Evolutionary conservation across 2,888 invertebrate genomes (phyloP), one percentile per base, ranked within the genome.

Genomic region (Zootermopsis nevadensis): DNA sequence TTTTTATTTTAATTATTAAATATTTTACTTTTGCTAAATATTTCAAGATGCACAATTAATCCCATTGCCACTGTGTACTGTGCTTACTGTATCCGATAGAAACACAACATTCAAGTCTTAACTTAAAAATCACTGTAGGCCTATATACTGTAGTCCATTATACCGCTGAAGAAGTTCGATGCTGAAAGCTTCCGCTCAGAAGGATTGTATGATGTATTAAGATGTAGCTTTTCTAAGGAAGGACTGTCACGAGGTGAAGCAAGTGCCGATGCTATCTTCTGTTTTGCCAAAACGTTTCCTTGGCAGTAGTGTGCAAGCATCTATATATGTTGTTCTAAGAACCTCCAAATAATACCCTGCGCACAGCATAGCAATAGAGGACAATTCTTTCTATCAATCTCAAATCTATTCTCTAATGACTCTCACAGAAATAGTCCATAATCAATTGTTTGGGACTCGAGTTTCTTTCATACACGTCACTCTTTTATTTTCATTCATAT

Each of bases 51-150:
- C 74, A 42, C 38, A 38, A 38, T 74, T 74, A 38, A n/a, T 27
- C n/a, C 33, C 24, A 8, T 42, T 38, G 31, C 38, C 33, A 38
- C 33, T 74, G 10, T 38, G 3, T 38, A 15, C 38, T 38, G 74
- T 38, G 38, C 27, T 38, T 42, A 38, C 19, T 74, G 74, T 38
- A 42, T 38, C n/a, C 38, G 33, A 74, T 6, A 42, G 33, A 38
- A 69, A 53, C 81, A 69, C 69, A 48, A 72, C 33, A 27, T 72
- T 53, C 69, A 53, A 72, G 72, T 81, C 69, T 81, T 81, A 81
- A 38, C 31, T 48, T 72, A 81, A 27, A 66, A 72, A 81, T 72
- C 53, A 42, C 69, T 53, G 72, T 81, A 81, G 81, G 81, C 81
- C 81, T 81, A 53, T 81, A 24, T 35, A 19, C 24, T 48, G 24